phyloP scores from a whole-genome alignment of 1,140 invertebrate species.

The Hestina assimilis region DNA sequence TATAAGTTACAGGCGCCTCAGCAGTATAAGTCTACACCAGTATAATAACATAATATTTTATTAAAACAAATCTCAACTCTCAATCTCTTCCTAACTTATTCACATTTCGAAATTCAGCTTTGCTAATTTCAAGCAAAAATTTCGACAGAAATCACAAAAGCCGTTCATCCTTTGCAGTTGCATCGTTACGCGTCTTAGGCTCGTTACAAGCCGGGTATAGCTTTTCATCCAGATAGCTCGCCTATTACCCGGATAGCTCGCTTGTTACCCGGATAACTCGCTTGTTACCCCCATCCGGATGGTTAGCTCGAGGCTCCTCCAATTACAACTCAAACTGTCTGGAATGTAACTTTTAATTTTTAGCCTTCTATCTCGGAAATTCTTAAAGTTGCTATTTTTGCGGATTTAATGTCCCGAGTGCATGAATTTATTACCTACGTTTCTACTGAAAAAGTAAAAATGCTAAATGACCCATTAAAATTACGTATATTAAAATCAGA shows the following conservation, averaged over 20 bases:
- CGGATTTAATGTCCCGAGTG: not conserved
- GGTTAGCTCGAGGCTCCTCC: conserved; percentile 58
- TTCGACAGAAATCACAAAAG: conserved; percentile 28
- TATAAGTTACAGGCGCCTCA: not conserved
- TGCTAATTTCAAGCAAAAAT: conserved; percentile 10
- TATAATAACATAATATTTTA: not conserved
- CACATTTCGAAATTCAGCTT: not conserved
- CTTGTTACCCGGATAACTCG: conserved; percentile 49
- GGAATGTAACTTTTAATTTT: conserved; percentile 29
- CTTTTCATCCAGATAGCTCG: conserved; percentile 41
- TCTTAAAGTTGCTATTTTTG: conserved; percentile 1
- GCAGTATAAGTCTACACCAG: not conserved
- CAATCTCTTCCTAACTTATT: not conserved
- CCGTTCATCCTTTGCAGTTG: conserved; percentile 39
- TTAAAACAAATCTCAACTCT: not conserved
- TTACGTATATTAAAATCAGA: too few species aligned
- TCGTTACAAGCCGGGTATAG: conserved; percentile 43
- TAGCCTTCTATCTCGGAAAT: conserved; percentile 11
- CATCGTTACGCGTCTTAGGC: conserved; percentile 55
- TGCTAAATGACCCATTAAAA: too few species aligned
- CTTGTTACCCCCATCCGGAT: conserved; percentile 60
- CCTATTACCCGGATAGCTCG: conserved; percentile 41
- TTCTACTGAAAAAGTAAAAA: not conserved
- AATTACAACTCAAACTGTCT: conserved; percentile 30
- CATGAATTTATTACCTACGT: not conserved